phyloP scores from a whole-genome alignment of 2,888 invertebrate species.

The Caradrina clavipalpis region DNA sequence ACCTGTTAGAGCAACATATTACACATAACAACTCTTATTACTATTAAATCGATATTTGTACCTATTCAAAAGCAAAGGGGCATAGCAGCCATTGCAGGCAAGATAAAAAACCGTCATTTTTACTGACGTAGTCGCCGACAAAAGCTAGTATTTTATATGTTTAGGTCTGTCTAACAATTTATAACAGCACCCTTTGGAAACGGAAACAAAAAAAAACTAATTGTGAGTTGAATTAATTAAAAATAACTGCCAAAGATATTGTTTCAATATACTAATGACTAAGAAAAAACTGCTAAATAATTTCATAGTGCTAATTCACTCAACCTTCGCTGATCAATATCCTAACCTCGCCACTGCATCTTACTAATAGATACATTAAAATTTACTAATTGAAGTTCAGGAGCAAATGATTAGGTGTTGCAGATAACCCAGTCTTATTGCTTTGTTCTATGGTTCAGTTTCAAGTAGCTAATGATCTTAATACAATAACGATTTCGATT shows the following conservation, averaged over 20 bases:
- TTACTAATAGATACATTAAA: constrained; percentile 30
- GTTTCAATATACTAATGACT: constrained; percentile 3
- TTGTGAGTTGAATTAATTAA: constrained; percentile 8
- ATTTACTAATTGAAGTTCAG: constrained; percentile 21
- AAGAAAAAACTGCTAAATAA: constrained; percentile 25
- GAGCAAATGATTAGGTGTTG: constrained; percentile 19
- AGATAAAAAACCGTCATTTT: no score
- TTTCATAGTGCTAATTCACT: constrained; percentile 25
- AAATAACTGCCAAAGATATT: constrained; percentile 2
- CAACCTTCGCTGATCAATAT: constrained; percentile 40
- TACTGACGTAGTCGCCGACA: no score
- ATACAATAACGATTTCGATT: not conserved
- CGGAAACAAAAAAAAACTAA: not conserved
- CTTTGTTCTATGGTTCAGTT: not conserved
- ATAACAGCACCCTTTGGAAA: no score
- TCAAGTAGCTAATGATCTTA: not conserved
- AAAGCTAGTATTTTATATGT: no score
- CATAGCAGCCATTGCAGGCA: no score
- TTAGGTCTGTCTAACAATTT: no score
- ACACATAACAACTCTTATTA: no score
- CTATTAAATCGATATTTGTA: no score
- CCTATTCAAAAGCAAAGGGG: no score
- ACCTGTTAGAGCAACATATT: no score
- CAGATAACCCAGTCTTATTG: not conserved
- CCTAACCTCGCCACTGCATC: constrained; percentile 27